These are phyloP conservation scores for Euura saliciscinereae DNA, from an alignment of 1,140 invertebrate species.

Conservation along the genomic window DNA sequence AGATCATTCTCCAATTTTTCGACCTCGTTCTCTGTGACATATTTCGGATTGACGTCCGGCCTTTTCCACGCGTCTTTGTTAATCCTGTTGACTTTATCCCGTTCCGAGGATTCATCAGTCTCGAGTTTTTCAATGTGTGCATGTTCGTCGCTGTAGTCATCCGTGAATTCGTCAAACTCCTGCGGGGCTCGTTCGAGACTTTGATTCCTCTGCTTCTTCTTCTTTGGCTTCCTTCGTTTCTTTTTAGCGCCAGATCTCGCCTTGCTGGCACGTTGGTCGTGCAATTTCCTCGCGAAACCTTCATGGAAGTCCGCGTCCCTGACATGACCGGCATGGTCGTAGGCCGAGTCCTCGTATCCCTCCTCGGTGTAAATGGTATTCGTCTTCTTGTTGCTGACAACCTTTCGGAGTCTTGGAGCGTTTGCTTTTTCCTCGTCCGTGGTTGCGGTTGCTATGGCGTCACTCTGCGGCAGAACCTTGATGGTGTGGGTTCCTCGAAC, in stretches of 20 bases:
- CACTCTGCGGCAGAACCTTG: constrained; percentile 64
- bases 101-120: neutral
- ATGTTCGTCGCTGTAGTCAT: constrained; percentile 26
- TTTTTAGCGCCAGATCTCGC: neutral
- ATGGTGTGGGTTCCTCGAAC: constrained; percentile 67
- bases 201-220: neutral
- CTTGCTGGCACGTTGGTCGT: constrained; percentile 25
- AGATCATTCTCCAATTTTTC: constrained; percentile 44
- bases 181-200: neutral
- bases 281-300: constrained; percentile 46
- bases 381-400: constrained; percentile 72
- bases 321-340: constrained; percentile 76
- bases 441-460: constrained; percentile 62
- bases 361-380: constrained; percentile 79
- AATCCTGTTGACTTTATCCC: constrained; percentile 6
- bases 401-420: constrained; percentile 67
- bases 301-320: constrained; percentile 67
- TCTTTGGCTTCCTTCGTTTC: neutral
- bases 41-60: constrained; percentile 34
- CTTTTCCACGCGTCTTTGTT: neutral
- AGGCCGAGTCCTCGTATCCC: constrained; percentile 78
- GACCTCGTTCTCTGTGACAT: constrained; percentile 34
- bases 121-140: neutral
- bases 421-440: constrained; percentile 66
- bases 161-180: constrained; percentile 23